Evolutionary conservation across 2,797 vertebrate species (phyloP).

Genomic region (Oryzias sinensis): DNA sequence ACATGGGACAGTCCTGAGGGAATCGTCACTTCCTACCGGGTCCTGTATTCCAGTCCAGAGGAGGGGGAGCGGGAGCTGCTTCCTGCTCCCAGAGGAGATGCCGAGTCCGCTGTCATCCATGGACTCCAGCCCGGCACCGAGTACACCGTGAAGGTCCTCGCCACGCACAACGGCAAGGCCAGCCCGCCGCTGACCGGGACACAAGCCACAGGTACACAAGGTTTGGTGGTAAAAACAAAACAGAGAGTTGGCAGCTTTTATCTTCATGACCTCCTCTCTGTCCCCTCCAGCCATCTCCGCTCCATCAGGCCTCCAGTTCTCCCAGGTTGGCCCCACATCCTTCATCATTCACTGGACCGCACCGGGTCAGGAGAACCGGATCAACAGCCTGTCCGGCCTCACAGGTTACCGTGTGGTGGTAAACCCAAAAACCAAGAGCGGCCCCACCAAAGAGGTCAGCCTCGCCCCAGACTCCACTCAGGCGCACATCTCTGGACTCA

Average conservation of each 20-base stretch:
- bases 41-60: conserved; percentile 91
- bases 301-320: conserved; percentile 87
- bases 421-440: conserved; percentile 88
- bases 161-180: conserved; percentile 88
- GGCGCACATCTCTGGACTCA: conserved; percentile 86
- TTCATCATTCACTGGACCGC: conserved; percentile 85
- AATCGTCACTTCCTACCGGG: conserved; percentile 89
- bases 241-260: neutral
- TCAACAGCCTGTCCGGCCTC: conserved; percentile 81
- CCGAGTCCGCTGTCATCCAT: conserved; percentile 87
- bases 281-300: conserved; percentile 84
- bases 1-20: conserved; percentile 96
- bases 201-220: conserved; percentile 89
- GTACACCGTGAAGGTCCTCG: conserved; percentile 96
- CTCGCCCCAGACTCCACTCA: conserved; percentile 87
- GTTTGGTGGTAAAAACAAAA: neutral
- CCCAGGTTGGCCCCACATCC: conserved; percentile 85
- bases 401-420: conserved; percentile 92
- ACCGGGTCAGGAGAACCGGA: conserved; percentile 80
- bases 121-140: conserved; percentile 94
- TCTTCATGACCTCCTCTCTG: neutral
- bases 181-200: conserved; percentile 90
- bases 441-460: conserved; percentile 89
- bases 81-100: conserved; percentile 86
- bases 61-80: conserved; percentile 91